These are phyloP conservation scores for Euclidia mi DNA, from an alignment of 2,888 invertebrate genomes.

Conservation along the genomic window DNA sequence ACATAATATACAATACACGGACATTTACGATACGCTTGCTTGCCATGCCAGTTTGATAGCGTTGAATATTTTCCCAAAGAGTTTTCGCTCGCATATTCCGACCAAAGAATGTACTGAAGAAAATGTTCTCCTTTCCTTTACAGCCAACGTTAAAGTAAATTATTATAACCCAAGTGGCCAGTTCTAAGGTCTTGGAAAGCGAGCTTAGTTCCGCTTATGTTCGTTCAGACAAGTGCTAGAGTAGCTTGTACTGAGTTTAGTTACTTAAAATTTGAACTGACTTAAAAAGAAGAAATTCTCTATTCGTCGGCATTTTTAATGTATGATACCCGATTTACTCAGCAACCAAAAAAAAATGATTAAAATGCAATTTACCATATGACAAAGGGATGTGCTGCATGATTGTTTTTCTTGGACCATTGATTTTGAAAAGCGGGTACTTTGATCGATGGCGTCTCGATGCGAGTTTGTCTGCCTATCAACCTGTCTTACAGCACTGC, in stretches of 20 bases:
- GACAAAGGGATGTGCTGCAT: too few relatives aligned
- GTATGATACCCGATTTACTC: too few relatives aligned
- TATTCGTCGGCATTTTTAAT: too few relatives aligned
- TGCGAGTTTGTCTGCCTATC: too few relatives aligned
- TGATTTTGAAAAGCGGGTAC: too few relatives aligned
- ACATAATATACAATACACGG: too few relatives aligned
- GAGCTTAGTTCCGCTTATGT: slow-evolving; percentile 23
- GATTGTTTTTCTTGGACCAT: too few relatives aligned
- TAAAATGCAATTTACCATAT: too few relatives aligned
- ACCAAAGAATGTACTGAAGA: slow-evolving; percentile 17
- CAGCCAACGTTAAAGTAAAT: slow-evolving; percentile 57
- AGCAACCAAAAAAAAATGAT: too few relatives aligned
- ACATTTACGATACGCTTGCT: too few relatives aligned
- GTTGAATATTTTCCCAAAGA: slow-evolving; percentile 7
- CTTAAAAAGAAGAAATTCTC: neutral
- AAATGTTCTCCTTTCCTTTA: slow-evolving; percentile 35
- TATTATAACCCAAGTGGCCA: slow-evolving; percentile 58
- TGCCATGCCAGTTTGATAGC: neutral
- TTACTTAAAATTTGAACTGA: neutral
- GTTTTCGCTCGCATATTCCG: slow-evolving; percentile 11
- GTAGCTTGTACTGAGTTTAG: slow-evolving; percentile 1
- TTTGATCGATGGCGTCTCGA: too few relatives aligned
- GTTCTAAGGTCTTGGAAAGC: slow-evolving; percentile 27
- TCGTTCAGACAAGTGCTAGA: neutral
- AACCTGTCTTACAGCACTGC: too few relatives aligned